phyloP scores from a whole-genome alignment of 2,888 invertebrate genomes.

The Ceraclea dissimilis region DNA sequence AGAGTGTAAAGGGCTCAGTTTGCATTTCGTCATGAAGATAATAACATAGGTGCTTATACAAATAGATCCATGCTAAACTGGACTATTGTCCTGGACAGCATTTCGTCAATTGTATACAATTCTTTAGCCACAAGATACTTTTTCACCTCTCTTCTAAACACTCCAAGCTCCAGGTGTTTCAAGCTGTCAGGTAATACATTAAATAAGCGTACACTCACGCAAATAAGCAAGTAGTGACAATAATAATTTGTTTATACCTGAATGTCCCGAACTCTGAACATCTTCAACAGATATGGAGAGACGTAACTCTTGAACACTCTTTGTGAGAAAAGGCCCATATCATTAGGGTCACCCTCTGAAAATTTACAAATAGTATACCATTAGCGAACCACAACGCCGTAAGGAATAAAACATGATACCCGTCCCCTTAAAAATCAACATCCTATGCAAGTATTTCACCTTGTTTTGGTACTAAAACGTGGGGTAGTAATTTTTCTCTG shows the following conservation, averaged over 20 bases:
- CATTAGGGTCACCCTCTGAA: slow-evolving; percentile 27
- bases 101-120: too few relatives aligned
- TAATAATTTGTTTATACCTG: slow-evolving; percentile 49
- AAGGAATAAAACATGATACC: background rate
- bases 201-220: too few relatives aligned
- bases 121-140: too few relatives aligned
- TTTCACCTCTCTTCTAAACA: too few relatives aligned
- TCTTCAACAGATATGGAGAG: slow-evolving; percentile 67
- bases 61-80: too few relatives aligned
- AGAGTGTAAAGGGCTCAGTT: too few relatives aligned
- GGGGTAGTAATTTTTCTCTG: slow-evolving; percentile 62
- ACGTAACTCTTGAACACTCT: slow-evolving; percentile 64
- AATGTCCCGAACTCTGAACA: slow-evolving; percentile 79
- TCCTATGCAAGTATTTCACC: background rate
- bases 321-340: slow-evolving; percentile 57
- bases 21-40: too few relatives aligned
- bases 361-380: slow-evolving; percentile 18
- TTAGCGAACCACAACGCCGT: background rate
- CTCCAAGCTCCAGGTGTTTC: too few relatives aligned
- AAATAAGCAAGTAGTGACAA: too few relatives aligned
- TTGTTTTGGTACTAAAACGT: slow-evolving; percentile 58
- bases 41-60: too few relatives aligned
- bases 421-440: background rate
- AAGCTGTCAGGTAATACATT: too few relatives aligned
- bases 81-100: too few relatives aligned